Evolutionary conservation across 2,113 vertebrate species (phyloP).

Genomic region (Setophaga petechia): DNA sequence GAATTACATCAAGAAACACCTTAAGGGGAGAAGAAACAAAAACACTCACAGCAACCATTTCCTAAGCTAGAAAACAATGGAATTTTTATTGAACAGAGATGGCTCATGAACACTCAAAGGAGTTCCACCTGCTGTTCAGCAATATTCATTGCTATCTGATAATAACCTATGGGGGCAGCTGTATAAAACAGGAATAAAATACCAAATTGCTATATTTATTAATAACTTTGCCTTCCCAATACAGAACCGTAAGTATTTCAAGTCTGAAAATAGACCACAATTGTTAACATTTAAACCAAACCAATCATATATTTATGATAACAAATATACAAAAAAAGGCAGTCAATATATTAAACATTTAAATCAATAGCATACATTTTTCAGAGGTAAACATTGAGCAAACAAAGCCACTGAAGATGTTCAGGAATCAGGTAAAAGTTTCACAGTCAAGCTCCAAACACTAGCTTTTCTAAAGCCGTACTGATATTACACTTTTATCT

Average conservation of each 20-base stretch:
- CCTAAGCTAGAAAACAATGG: slow-evolving; percentile 65
- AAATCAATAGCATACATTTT: slow-evolving; percentile 62
- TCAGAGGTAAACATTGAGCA: slow-evolving; percentile 59
- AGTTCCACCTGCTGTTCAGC: slow-evolving; percentile 67
- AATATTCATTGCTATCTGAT: slow-evolving; percentile 57
- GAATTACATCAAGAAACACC: not conserved
- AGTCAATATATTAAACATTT: slow-evolving; percentile 72
- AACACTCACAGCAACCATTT: slow-evolving; percentile 37
- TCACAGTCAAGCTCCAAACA: slow-evolving; percentile 57
- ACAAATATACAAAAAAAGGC: slow-evolving; percentile 71
- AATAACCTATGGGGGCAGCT: slow-evolving; percentile 49
- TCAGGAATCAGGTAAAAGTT: slow-evolving; percentile 34
- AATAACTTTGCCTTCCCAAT: slow-evolving; percentile 59
- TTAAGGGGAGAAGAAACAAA: slow-evolving; percentile 9
- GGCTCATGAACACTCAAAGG: slow-evolving; percentile 51
- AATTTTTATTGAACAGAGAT: slow-evolving; percentile 70
- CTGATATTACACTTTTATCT: slow-evolving; percentile 24
- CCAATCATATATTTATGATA: slow-evolving; percentile 30
- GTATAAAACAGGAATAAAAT: slow-evolving; percentile 71
- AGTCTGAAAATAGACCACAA: slow-evolving; percentile 68
- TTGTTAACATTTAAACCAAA: slow-evolving; percentile 63
- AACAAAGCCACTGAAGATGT: slow-evolving; percentile 49
- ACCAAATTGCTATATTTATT: slow-evolving; percentile 59
- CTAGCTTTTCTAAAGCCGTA: slow-evolving; percentile 46
- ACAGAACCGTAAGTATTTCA: slow-evolving; percentile 57